phyloP scores from a whole-genome alignment of 2,888 invertebrate genomes.

The Macropis europaea region DNA sequence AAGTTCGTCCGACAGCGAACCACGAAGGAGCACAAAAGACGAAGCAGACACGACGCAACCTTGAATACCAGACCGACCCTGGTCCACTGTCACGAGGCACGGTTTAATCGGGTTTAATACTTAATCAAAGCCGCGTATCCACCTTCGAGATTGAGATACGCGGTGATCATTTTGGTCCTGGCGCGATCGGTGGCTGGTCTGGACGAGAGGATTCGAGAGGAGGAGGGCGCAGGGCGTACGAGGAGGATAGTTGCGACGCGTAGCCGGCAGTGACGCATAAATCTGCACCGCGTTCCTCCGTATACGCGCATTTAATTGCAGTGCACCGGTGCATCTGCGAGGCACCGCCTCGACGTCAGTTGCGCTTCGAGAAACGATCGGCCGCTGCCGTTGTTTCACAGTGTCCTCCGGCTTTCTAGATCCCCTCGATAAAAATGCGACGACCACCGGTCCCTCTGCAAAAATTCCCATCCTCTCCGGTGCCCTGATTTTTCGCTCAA shows the following conservation, averaged over 20 bases:
- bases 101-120: conserved; percentile 64
- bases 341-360: conserved; percentile 42
- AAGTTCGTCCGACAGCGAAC: background rate
- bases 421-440: conserved; percentile 37
- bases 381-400: conserved; percentile 32
- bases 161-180: conserved; percentile 46
- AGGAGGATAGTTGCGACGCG: conserved; percentile 41
- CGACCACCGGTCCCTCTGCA: background rate
- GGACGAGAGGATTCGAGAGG: conserved; percentile 31
- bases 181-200: conserved; percentile 46
- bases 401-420: conserved; percentile 40
- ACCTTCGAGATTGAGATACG: conserved; percentile 66
- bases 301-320: conserved; percentile 66
- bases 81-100: conserved; percentile 32
- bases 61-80: conserved; percentile 17
- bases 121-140: conserved; percentile 62
- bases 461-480: background rate
- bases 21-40: background rate
- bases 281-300: conserved; percentile 54
- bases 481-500: no score
- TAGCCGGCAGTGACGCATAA: conserved; percentile 68
- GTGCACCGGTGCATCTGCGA: conserved; percentile 51
- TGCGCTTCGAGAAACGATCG: conserved; percentile 34
- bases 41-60: conserved; percentile 23
- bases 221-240: conserved; percentile 14